Base-by-base conservation (phyloP, 2,113 vertebrate species). In the Otis tarda region DNA sequence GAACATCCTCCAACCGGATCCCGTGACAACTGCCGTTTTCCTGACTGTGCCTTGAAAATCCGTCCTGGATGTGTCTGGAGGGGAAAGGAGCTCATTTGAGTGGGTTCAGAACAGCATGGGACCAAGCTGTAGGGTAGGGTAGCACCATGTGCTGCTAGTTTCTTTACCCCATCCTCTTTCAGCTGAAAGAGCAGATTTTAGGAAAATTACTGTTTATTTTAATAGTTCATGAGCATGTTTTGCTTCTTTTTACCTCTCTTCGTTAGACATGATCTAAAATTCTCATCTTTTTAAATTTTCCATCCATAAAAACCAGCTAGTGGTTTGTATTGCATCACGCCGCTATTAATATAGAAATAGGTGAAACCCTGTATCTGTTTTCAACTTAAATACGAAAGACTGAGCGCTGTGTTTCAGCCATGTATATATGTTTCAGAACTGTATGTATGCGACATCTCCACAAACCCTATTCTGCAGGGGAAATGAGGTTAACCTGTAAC, bases 1-100 rank as follows among this genome's bases (percentile, higher is more conserved):
- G 64, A 6, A 33, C 4, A 1, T 35, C 37, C 31, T 83, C 8
- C 57, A 52, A 64, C 60, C 49, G 25, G 18, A 47, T 30, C n/a
- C 85, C 7, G 0, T 28, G 23, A 23, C 18, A 43, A 0, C 30
- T 49, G 65, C 60, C 2, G 0, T 69, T 77, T 82, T 61, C 65
- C 61, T 69, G 59, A 13, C 37, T 82, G 23, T 87, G 31, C 67
- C 59, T 60, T 53, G 60, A 52, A 45, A 67, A 50, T 31, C 49
- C 28, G 19, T 57, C 75, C 65, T 73, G 64, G 64, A 10, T 0
- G 0, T 14, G 20, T 49, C 35, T 53, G 41, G 7, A 41, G 60
- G 73, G 43, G 27, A 49, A 56, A 50, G 43, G 18, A 33, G 30
- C 60, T 92, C 56, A 1, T 35, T 19, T 8, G 28, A 11, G 45